phyloP scores from a whole-genome alignment of 2,797 vertebrate species.

The Fratercula arctica region DNA sequence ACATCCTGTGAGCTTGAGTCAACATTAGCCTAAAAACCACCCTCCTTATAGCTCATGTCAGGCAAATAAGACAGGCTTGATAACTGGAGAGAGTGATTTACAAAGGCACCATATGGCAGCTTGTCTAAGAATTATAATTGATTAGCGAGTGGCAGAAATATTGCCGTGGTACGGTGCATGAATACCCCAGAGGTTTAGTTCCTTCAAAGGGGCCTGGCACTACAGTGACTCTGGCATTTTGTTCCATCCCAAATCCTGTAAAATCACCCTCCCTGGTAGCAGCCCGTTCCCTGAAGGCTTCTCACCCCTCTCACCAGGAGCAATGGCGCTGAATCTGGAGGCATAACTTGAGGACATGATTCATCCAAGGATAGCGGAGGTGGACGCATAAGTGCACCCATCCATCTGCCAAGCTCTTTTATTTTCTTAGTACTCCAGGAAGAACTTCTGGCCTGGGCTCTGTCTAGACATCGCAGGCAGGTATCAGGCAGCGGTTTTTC shows the following conservation, averaged over 20 bases:
- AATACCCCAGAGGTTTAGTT: background rate
- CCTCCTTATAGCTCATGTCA: constrained; percentile 48
- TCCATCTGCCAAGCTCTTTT: background rate
- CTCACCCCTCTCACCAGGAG: background rate
- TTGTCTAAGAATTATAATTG: constrained; percentile 53
- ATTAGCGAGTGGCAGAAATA: constrained; percentile 51
- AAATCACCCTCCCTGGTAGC: background rate
- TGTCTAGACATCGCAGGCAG: background rate
- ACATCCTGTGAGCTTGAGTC: constrained; percentile 33
- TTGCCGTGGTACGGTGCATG: background rate
- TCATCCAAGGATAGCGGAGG: background rate
- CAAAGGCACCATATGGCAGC: constrained; percentile 64
- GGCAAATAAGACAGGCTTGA: constrained; percentile 51
- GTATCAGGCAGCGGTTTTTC: background rate
- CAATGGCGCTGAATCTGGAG: fast-evolving
- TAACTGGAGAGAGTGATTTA: constrained; percentile 53
- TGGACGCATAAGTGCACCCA: background rate
- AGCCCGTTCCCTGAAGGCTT: background rate
- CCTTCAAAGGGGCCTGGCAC: background rate
- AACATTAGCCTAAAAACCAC: constrained; percentile 42
- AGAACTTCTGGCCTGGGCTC: constrained; percentile 4
- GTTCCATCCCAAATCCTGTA: fast-evolving
- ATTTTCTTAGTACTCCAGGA: background rate
- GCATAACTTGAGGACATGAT: fast-evolving
- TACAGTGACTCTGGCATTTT: background rate